Evolutionary conservation across 2,113 vertebrate genomes (phyloP).

Genomic region (Macroglossus sobrinus): DNA sequence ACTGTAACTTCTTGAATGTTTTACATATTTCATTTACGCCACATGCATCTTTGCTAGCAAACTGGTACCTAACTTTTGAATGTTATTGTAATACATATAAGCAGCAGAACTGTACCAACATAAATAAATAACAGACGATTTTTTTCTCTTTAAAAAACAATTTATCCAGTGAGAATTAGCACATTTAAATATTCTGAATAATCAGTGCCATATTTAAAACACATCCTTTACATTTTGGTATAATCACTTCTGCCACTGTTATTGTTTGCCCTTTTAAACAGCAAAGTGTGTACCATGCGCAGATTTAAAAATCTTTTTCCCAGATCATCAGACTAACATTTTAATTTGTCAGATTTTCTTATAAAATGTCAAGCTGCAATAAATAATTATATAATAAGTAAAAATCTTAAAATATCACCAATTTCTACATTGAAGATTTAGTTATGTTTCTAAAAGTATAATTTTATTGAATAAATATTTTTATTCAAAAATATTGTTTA

Average conservation of each 20-base stretch:
- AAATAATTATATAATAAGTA: neutral
- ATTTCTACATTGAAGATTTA: neutral
- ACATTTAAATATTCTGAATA: neutral
- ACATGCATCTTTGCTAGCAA: neutral
- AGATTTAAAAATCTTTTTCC: neutral
- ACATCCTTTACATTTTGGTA: neutral
- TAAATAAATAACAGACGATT: neutral
- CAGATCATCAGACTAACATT: neutral
- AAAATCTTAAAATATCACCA: neutral
- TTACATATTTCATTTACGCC: neutral
- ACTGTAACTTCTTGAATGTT: neutral
- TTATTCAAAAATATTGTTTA: neutral
- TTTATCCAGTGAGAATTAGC: neutral
- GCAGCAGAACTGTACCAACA: neutral
- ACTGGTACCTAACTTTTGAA: neutral
- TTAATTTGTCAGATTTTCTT: slow-evolving; percentile 9
- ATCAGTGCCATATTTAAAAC: neutral
- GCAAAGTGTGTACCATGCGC: neutral
- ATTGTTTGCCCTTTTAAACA: neutral
- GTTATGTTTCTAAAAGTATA: neutral
- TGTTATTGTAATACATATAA: neutral
- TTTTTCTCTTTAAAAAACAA: neutral
- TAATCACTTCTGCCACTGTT: neutral
- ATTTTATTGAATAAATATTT: neutral
- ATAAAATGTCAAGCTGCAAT: neutral